These are phyloP conservation scores for Coronaproctus castanopsis DNA, from an alignment of 2,888 invertebrate species.

Conservation along the genomic window DNA sequence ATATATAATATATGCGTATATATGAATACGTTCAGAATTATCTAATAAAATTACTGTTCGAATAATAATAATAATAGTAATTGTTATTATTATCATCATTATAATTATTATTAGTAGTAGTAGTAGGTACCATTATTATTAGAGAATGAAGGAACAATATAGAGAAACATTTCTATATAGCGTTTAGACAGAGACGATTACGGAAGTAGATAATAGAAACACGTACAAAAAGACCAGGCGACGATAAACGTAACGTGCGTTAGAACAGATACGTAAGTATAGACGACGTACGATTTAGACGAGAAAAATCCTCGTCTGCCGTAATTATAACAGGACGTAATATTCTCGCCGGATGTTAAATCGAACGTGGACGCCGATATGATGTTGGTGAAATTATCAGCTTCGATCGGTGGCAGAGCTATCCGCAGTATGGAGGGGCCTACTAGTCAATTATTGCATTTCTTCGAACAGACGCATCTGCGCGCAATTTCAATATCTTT, in stretches of 20 bases:
- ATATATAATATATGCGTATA: too few relatives aligned
- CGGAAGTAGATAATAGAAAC: constrained; percentile 21
- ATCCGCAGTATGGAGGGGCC: constrained; percentile 17
- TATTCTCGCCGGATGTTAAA: not conserved
- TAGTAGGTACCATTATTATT: too few relatives aligned
- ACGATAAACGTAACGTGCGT: constrained; percentile 22
- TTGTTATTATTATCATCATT: too few relatives aligned
- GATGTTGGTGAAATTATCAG: constrained; percentile 13
- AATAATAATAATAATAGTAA: too few relatives aligned
- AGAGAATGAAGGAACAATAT: too few relatives aligned
- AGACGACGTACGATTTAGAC: constrained; percentile 20
- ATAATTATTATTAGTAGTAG: too few relatives aligned
- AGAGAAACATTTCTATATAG: too few relatives aligned
- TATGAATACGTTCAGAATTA: too few relatives aligned
- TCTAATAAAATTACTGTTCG: too few relatives aligned
- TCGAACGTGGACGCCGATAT: constrained; percentile 9
- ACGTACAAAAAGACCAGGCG: constrained; percentile 23
- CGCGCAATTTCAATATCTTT: constrained; percentile 91
- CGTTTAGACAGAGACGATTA: too few relatives aligned
- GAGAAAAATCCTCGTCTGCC: constrained; percentile 1
- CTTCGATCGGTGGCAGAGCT: constrained; percentile 4
- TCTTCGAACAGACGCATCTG: constrained; percentile 87
- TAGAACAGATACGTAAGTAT: constrained; percentile 23
- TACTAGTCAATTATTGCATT: constrained; percentile 48
- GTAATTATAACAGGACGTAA: too few relatives aligned